phyloP scores from a whole-genome alignment of 2,797 vertebrate genomes.

The Apodemus agrarius region DNA sequence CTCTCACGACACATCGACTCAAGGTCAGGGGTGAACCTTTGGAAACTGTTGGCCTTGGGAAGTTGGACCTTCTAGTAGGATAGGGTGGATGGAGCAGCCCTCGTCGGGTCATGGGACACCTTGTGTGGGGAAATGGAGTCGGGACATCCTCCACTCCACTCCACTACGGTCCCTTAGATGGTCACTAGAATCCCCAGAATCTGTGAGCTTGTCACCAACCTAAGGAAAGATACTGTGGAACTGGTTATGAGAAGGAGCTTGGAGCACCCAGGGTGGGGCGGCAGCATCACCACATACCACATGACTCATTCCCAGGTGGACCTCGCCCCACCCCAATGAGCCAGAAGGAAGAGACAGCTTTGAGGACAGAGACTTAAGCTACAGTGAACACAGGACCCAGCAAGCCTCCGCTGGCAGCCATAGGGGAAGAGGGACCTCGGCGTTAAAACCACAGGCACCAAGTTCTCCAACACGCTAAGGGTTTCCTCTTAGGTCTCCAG shows the following conservation, averaged over 20 bases:
- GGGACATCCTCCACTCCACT: not conserved
- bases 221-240: too few relatives aligned
- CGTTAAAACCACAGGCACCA: too few relatives aligned
- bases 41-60: not conserved
- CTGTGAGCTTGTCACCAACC: too few relatives aligned
- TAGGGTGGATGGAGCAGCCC: not conserved
- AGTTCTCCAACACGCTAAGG: not conserved
- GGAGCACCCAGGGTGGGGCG: too few relatives aligned
- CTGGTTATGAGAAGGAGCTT: not conserved
- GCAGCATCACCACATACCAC: not conserved
- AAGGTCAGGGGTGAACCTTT: not conserved
- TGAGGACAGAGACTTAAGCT: not conserved
- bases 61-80: not conserved
- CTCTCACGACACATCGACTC: not conserved
- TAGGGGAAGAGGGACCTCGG: not conserved
- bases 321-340: too few relatives aligned
- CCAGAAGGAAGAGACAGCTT: not conserved
- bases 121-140: rapidly evolving
- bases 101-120: not conserved
- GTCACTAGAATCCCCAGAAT: not conserved
- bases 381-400: rapidly evolving
- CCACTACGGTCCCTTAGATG: rapidly evolving
- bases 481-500: not conserved
- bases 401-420: not conserved
- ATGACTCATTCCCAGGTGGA: not conserved